These are phyloP conservation scores for Monochamus saltuarius DNA, from an alignment of 1,140 invertebrate species.

Conservation along the genomic window DNA sequence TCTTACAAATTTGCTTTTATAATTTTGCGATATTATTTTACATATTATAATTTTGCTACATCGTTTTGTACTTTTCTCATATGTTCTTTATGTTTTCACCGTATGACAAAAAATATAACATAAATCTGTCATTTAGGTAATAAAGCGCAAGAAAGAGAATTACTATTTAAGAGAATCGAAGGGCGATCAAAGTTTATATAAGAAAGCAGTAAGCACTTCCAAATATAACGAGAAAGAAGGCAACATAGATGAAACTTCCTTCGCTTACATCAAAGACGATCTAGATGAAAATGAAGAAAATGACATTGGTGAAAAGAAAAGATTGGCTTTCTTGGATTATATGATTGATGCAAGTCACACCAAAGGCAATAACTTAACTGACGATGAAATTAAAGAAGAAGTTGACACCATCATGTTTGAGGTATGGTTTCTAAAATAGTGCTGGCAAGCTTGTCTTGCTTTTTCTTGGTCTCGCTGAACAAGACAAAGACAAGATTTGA, in stretches of 20 bases:
- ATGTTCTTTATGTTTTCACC: too few species aligned
- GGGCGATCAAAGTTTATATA: constrained; percentile 31
- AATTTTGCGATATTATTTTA: too few species aligned
- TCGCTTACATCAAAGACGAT: constrained; percentile 72
- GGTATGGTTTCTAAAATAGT: constrained; percentile 34
- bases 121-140: constrained; percentile 25
- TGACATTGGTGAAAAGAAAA: constrained; percentile 73
- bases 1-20: too few species aligned
- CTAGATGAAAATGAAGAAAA: constrained; percentile 71
- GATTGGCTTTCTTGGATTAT: constrained; percentile 90
- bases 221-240: constrained; percentile 51
- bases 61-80: too few species aligned
- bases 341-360: constrained; percentile 78
- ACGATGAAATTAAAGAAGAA: constrained; percentile 88
- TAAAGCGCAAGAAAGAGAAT: constrained; percentile 41
- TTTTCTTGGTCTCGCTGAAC: too few species aligned
- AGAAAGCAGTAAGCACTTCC: constrained; percentile 22
- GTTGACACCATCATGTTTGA: constrained; percentile 95
- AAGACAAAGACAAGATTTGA: too few species aligned
- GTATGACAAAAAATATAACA: neutral
- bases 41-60: too few species aligned
- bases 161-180: constrained; percentile 40
- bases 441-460: too few species aligned
- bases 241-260: constrained; percentile 52
- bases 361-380: constrained; percentile 71